Percentiles rank a stretch among this genome's conserved stretches.
phyloP scores from a whole-genome alignment of 2,113 vertebrate genomes.

The Ceyx margarethae region DNA sequence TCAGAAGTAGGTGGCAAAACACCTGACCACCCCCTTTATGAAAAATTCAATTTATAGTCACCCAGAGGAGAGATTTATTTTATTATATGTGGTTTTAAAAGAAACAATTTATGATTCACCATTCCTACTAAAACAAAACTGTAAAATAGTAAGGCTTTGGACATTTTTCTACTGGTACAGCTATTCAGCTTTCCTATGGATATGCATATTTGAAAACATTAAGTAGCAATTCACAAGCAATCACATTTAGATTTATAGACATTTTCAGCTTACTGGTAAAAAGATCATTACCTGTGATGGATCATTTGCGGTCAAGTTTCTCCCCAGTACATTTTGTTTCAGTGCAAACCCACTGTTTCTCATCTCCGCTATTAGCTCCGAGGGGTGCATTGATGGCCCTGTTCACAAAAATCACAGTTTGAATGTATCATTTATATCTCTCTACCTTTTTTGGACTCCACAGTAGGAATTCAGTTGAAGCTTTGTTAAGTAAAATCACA shows the following conservation, averaged over 20 bases:
- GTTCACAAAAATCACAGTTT: conserved; percentile 96
- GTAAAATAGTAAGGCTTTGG: conserved; percentile 51
- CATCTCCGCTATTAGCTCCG: conserved; percentile 99
- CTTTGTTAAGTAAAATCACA: conserved; percentile 98
- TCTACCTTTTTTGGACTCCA: conserved; percentile 87
- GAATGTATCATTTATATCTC: conserved; percentile 91
- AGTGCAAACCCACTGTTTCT: conserved; percentile 99
- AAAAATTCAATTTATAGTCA: conserved; percentile 53
- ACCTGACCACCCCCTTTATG: neutral
- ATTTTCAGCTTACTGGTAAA: conserved; percentile 84
- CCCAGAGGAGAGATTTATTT: conserved; percentile 52
- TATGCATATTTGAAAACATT: conserved; percentile 83
- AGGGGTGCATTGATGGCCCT: conserved; percentile 99
- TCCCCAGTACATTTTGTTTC: conserved; percentile 98
- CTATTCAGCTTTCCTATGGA: conserved; percentile 73
- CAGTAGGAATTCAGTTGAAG: conserved; percentile 90
- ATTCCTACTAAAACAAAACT: conserved; percentile 53
- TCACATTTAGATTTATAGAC: conserved; percentile 81
- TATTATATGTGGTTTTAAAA: conserved; percentile 64
- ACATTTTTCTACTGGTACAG: conserved; percentile 44
- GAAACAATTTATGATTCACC: conserved; percentile 59
- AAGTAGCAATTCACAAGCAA: conserved; percentile 83
- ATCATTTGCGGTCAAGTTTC: conserved; percentile 94
- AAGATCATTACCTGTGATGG: conserved; percentile 95
- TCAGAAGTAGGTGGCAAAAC: neutral